phyloP scores from a whole-genome alignment of 2,797 vertebrate genomes.

The Danio aesculapii region DNA sequence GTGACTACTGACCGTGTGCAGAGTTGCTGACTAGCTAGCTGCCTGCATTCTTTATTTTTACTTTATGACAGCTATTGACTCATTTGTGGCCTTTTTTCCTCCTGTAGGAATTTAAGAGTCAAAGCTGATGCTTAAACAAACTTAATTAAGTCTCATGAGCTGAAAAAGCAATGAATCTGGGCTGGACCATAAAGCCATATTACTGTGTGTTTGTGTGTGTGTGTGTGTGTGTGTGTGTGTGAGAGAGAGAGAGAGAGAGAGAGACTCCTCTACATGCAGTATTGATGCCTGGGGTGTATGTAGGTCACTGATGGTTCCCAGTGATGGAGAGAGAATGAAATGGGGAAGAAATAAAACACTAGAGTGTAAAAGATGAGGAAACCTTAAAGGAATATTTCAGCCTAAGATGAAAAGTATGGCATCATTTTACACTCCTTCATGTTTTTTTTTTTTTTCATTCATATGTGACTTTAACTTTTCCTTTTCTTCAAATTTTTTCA shows the following conservation, averaged over 20 bases:
- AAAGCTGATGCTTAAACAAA: background rate
- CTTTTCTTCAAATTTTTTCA: no score
- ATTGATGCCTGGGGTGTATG: constrained; percentile 26
- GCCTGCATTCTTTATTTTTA: no score
- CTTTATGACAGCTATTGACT: no score
- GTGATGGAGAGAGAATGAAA: constrained; percentile 4
- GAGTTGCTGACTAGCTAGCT: no score
- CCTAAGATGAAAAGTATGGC: background rate
- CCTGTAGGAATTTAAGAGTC: background rate
- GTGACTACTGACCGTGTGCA: no score
- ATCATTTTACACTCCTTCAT: background rate
- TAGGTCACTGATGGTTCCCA: constrained; percentile 41
- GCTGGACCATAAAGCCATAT: background rate
- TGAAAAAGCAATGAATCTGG: background rate
- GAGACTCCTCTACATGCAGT: constrained; percentile 2
- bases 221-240: constrained; percentile 13
- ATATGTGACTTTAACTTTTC: background rate
- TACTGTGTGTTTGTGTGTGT: background rate
- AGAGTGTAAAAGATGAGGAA: background rate
- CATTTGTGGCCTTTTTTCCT: no score
- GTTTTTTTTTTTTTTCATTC: no score
- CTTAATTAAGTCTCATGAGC: constrained; percentile 12
- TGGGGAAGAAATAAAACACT: background rate
- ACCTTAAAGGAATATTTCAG: constrained; percentile 5
- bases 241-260: background rate